Evolutionary conservation across 1,140 invertebrate species (phyloP), one percentile per base, ranked within the genome.

Genomic region (Goniozus legneri): DNA sequence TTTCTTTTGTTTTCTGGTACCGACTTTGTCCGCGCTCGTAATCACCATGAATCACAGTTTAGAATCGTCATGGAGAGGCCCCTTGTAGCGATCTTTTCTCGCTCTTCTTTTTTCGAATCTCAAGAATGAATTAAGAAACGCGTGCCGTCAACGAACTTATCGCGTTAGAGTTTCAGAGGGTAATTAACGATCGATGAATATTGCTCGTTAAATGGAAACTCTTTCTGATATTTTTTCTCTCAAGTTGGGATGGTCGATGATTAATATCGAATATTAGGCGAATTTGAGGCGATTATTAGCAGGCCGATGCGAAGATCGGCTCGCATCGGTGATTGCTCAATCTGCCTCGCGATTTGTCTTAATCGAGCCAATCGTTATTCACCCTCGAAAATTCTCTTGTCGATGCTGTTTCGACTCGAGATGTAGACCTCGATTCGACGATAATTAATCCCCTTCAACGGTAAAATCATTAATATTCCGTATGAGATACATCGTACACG

Each of bases 31-130:
- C 55, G 55, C 53, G 54, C 49, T 47, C 45, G 62, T 56, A 64
- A 66, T 64, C 64, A 66, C 52, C 64, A 66, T 66, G 60, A 64
- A 66, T 66, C 64, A 64, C 56, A 24, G 39, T 52, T 54, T 64
- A 61, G 58, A 57, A 62, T 61, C 56, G 56, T 56, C 66, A 47
- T 53, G 56, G 56, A 58, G 59, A 55, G 37, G 47, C 34, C 38
- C 20, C 15, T 34, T 19, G 16, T 20, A 31, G 30, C 51, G 50
- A 47, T 34, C 24, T 14, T 46, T 48, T 27, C 39, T 35, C 30
- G 35, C 27, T 18, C 36, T 44, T 50, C 41, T 50, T 40, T 31
- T 22, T 8, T n/a, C n/a, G n/a, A n/a, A n/a, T n/a, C n/a, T n/a
- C n/a, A n/a, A n/a, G n/a, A n/a, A n/a, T n/a, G n/a, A n/a, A n/a